These are phyloP conservation scores for Nyctibius bracteatus DNA, from an alignment of 2,113 vertebrate species.

Conservation along the genomic window DNA sequence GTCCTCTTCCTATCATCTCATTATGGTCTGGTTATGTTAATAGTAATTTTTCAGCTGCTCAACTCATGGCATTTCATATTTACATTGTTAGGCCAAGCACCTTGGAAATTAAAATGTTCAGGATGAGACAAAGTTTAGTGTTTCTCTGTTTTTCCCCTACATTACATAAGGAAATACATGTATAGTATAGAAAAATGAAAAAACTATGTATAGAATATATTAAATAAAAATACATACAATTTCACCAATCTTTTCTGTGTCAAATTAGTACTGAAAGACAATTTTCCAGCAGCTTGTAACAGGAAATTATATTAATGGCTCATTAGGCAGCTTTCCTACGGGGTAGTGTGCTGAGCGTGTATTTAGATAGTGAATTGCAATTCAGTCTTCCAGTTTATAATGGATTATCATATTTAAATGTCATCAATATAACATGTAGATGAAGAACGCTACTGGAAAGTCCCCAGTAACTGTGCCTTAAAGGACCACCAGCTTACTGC, in stretches of 20 bases:
- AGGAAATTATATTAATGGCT: not conserved
- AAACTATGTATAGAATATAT: not conserved
- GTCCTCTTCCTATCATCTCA: not conserved
- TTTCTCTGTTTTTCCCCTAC: not conserved
- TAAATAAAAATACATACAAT: not conserved
- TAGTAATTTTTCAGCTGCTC: not conserved
- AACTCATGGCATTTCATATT: not conserved
- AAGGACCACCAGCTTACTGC: not conserved
- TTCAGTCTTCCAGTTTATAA: not conserved
- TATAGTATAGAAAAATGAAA: not conserved
- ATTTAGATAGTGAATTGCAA: not conserved
- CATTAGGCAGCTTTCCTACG: not conserved
- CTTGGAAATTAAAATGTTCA: not conserved
- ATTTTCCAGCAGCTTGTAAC: not conserved
- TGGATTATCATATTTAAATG: not conserved
- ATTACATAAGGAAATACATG: not conserved
- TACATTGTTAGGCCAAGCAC: not conserved
- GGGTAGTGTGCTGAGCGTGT: not conserved
- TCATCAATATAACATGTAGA: accelerated
- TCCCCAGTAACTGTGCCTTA: not conserved
- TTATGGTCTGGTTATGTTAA: not conserved
- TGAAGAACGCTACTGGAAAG: not conserved
- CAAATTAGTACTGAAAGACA: not conserved
- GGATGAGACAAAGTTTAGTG: not conserved
- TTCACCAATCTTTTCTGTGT: not conserved